Conservation (phyloP, 2,113 vertebrate genomes). For the Apus apus region DNA sequence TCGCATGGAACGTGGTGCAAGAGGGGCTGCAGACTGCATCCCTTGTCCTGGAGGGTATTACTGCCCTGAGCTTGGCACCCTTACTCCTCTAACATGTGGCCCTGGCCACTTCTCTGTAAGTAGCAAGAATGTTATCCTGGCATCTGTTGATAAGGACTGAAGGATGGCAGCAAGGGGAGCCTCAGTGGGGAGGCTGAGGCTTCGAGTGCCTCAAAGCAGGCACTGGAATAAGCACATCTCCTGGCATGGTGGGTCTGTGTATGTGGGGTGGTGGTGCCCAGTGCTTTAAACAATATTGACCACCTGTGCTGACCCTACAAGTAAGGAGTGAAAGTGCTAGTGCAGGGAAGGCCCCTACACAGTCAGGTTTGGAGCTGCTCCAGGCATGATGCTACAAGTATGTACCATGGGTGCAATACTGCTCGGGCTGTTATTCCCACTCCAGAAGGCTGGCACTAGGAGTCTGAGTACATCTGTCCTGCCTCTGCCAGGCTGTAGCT, state of each 20-base stretch:
- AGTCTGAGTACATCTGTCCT: too few species aligned
- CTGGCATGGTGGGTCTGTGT: too few species aligned
- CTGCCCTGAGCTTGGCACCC: slow-evolving; percentile 83
- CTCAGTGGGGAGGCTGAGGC: background rate
- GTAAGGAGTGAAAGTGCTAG: background rate
- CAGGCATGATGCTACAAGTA: background rate
- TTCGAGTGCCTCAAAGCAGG: background rate
- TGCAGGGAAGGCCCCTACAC: fast-evolving
- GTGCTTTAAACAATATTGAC: background rate
- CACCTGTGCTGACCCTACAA: background rate
- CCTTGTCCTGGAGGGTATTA: slow-evolving; percentile 84
- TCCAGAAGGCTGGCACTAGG: background rate
- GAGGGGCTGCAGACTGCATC: slow-evolving; percentile 76
- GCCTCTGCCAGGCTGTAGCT: background rate
- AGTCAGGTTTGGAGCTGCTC: background rate
- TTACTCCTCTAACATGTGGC: slow-evolving; percentile 78
- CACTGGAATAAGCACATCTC: background rate
- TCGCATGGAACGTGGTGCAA: slow-evolving; percentile 72
- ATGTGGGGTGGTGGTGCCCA: background rate
- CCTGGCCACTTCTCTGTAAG: slow-evolving; percentile 91
- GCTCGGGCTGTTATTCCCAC: background rate
- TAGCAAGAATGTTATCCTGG: background rate
- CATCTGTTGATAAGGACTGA: background rate
- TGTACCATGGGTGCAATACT: fast-evolving
- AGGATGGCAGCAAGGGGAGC: background rate